These are phyloP conservation scores for Acanthisitta chloris DNA, from an alignment of 2,113 vertebrate species.

Conservation along the genomic window DNA sequence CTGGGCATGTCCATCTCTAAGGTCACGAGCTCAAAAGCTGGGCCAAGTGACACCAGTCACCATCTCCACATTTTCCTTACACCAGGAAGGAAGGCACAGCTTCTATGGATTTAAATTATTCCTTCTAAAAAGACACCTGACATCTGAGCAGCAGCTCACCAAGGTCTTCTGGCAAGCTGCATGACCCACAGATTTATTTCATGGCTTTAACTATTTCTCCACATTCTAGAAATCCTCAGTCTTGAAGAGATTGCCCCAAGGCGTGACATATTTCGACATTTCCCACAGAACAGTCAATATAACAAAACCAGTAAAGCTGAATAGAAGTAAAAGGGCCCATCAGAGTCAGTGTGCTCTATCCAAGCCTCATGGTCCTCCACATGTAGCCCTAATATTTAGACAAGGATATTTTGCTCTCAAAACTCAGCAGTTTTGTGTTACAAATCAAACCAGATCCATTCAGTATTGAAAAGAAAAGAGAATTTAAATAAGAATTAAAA, in stretches of 20 bases:
- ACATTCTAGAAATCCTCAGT: not conserved
- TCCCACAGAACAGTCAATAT: not conserved
- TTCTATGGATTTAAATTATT: not conserved
- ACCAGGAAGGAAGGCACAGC: not conserved
- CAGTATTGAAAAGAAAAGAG: not conserved
- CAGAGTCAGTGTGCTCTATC: not conserved
- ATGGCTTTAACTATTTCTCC: not conserved
- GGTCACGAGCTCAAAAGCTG: not conserved
- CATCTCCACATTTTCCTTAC: not conserved
- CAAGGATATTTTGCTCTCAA: not conserved
- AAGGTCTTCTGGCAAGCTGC: not conserved
- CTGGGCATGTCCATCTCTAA: not conserved
- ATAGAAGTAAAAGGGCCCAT: not conserved
- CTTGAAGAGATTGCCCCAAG: not conserved
- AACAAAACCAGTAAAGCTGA: not conserved
- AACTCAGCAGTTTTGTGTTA: not conserved
- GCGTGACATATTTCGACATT: not conserved
- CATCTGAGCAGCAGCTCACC: not conserved
- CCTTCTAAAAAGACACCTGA: not conserved
- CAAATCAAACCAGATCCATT: not conserved
- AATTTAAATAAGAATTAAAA: rapidly evolving
- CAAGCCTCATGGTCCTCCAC: not conserved
- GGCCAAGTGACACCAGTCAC: not conserved
- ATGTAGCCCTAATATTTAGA: rapidly evolving
- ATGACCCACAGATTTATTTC: not conserved